phyloP scores from a whole-genome alignment of 2,113 vertebrate species.

The Onychorhynchus coronatus region DNA sequence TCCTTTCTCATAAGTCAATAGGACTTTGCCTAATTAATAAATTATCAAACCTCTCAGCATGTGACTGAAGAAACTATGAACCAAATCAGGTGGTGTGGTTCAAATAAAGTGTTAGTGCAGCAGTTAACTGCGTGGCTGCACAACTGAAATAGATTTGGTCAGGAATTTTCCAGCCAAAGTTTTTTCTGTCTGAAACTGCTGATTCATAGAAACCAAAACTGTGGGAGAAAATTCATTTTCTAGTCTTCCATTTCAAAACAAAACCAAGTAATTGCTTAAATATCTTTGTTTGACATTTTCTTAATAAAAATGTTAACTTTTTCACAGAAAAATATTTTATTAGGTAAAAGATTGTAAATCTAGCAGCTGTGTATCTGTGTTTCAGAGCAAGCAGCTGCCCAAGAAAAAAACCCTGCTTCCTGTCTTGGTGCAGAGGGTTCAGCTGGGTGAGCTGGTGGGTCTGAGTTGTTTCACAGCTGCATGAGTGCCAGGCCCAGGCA shows the following conservation, averaged over 20 bases:
- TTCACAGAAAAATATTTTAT: background rate
- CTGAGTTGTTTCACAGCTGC: accelerated
- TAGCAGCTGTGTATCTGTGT: background rate
- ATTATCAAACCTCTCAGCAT: background rate
- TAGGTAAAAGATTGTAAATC: background rate
- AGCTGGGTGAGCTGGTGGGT: background rate
- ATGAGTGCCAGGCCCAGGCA: background rate
- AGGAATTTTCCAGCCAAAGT: background rate
- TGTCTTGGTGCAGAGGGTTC: accelerated
- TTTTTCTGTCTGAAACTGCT: background rate
- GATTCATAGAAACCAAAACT: background rate
- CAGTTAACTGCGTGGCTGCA: background rate
- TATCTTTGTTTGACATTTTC: background rate
- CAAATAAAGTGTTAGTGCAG: background rate
- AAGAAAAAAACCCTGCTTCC: background rate
- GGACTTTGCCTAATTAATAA: background rate
- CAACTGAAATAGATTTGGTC: background rate
- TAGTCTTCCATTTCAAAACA: background rate
- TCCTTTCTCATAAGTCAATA: background rate
- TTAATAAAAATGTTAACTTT: background rate
- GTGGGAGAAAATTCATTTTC: background rate
- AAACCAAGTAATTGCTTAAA: background rate
- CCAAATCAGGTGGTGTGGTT: background rate
- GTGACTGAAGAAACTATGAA: background rate
- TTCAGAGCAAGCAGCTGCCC: background rate